Evolutionary conservation across 2,113 vertebrate genomes (phyloP), one percentile per base, ranked within the genome.

Genomic region (Canis aureus): DNA sequence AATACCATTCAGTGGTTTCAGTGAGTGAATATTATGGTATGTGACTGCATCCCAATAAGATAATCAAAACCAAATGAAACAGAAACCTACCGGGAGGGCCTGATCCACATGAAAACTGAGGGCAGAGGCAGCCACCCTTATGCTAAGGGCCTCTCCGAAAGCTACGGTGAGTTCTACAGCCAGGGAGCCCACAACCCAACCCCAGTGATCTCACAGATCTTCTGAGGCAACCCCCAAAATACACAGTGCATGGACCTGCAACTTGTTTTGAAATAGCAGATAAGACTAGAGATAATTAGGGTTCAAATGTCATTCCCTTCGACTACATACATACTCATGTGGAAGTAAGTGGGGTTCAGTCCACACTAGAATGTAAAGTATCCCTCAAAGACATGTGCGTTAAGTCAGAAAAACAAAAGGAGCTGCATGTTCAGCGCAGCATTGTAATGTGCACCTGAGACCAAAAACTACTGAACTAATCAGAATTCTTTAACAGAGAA

Each of bases 231-330:
- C 20, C 64, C 91, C 53, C 85, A 78, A 84, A 80, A 51, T 5
- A 66, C 11, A 59, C 38, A 64, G n/a, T 32, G 6, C 51, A 81
- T 49, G 78, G 88, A 38, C 11, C 29, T 66, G 11, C 43, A 69
- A 43, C 62, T 19, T 59, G 25, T 60, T 86, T 91, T 49, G 51
- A 86, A 91, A 97, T 0, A 25, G 2, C 51, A 96, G 12, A 79
- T 90, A 43, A 43, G 27, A 64, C 66, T 62, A 2, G 62, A 95
- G 64, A 95, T 92, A 95, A 96, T 16, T 73, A 79, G 51, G 57
- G 53, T 60, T 91, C 64, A 88, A 80, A 88, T 74, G 35, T 60
- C 38, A 85, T 86, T 80, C 29, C 55, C 69, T 59, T n/a, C 80
- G 60, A 67, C 86, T 71, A 29, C 29, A 35, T 32, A 43, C 60